Conservation (phyloP, 2,113 vertebrate species). For the Tapirus terrestris region DNA sequence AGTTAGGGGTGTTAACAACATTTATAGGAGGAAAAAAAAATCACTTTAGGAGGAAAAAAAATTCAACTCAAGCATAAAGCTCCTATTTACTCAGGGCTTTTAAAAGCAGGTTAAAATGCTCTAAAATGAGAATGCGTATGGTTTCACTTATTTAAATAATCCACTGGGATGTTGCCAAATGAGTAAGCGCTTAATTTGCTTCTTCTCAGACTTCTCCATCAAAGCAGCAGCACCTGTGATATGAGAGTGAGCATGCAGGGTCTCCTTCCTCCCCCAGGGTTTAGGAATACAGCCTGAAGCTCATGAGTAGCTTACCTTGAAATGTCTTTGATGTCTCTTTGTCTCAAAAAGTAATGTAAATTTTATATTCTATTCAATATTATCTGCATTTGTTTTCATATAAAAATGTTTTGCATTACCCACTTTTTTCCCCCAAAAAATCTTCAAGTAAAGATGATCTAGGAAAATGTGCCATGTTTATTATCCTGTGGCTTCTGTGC, state of each 20-base stretch:
- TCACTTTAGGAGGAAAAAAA: not conserved
- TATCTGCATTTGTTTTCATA: conserved; percentile 72
- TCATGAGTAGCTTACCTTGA: conserved; percentile 35
- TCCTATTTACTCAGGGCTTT: conserved; percentile 62
- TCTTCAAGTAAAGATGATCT: conserved; percentile 73
- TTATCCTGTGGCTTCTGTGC: conserved; percentile 68
- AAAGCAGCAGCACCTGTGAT: not conserved
- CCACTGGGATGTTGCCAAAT: conserved; percentile 58
- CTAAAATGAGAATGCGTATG: conserved; percentile 23
- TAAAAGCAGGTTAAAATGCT: conserved; percentile 45
- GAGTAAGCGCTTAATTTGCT: conserved; percentile 33
- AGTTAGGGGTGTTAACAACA: conserved; percentile 18
- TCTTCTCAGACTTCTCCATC: not conserved
- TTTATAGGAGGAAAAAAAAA: not conserved
- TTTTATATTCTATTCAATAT: conserved; percentile 74
- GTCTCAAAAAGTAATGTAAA: conserved; percentile 72
- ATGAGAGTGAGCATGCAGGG: not conserved
- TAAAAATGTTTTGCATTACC: conserved; percentile 73
- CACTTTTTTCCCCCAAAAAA: not conserved
- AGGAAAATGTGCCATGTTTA: conserved; percentile 66
- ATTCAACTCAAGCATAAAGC: conserved; percentile 30
- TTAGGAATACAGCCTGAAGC: conserved; percentile 15
- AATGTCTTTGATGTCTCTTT: conserved; percentile 67
- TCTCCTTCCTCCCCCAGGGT: not conserved
- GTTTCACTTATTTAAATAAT: conserved; percentile 18